phyloP scores from a whole-genome alignment of 2,797 vertebrate genomes.

The Acanthurus lineatus region DNA sequence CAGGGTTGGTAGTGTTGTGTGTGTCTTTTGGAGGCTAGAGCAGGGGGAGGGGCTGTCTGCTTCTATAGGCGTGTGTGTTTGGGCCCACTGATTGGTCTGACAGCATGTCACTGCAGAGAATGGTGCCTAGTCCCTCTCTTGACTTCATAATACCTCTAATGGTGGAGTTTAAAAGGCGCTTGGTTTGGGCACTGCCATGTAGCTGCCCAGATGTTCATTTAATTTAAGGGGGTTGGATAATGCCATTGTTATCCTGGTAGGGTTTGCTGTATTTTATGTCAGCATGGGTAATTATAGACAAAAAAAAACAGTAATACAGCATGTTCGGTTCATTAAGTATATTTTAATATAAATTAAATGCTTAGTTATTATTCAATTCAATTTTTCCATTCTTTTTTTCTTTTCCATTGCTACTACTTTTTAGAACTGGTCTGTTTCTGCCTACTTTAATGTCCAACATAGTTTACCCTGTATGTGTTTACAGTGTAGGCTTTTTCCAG shows the following conservation, averaged over 20 bases:
- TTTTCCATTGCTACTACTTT: slow-evolving; percentile 26
- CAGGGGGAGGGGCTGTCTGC: slow-evolving; percentile 78
- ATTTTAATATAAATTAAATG: background rate
- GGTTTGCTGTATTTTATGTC: slow-evolving; percentile 39
- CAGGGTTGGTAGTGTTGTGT: slow-evolving; percentile 56
- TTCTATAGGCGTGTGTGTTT: slow-evolving; percentile 77
- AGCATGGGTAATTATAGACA: slow-evolving; percentile 41
- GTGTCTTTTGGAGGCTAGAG: slow-evolving; percentile 66
- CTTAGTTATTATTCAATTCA: too few species aligned
- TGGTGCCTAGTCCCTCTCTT: slow-evolving; percentile 65
- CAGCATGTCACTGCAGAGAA: slow-evolving; percentile 77
- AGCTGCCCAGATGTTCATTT: slow-evolving; percentile 71
- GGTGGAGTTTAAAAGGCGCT: slow-evolving; percentile 64
- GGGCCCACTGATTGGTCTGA: slow-evolving; percentile 79
- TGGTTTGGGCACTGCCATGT: slow-evolving; percentile 60
- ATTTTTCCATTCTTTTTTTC: too few species aligned
- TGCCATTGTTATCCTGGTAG: slow-evolving; percentile 47
- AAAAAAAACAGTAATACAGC: slow-evolving; percentile 32
- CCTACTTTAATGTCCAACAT: slow-evolving; percentile 6
- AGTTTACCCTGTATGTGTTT: slow-evolving; percentile 26
- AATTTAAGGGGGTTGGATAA: slow-evolving; percentile 66
- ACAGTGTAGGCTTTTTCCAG: slow-evolving; percentile 45
- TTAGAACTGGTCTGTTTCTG: slow-evolving; percentile 7
- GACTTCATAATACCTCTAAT: slow-evolving; percentile 77
- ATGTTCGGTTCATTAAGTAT: slow-evolving; percentile 19